Evolutionary conservation across 2,113 vertebrate species (phyloP).

Genomic region (Malurus alboscapulatus): DNA sequence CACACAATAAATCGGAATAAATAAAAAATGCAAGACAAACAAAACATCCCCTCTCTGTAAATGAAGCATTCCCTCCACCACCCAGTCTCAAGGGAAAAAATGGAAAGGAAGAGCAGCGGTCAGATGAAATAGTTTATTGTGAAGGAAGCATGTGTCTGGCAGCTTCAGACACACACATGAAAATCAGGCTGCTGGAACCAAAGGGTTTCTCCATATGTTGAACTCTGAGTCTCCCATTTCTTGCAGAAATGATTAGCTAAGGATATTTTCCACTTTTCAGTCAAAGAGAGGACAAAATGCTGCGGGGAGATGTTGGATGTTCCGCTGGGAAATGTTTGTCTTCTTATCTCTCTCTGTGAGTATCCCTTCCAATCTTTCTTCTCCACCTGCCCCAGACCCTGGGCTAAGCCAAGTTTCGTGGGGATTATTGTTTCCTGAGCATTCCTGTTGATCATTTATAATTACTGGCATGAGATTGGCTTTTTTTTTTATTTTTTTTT

Average conservation of each 20-base stretch:
- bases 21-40: slow-evolving; percentile 8
- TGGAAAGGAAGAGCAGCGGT: slow-evolving; percentile 46
- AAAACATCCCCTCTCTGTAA: not conserved
- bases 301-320: not conserved
- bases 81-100: not conserved
- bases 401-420: not conserved
- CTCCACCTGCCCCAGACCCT: not conserved
- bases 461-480: not conserved
- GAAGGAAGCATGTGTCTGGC: slow-evolving; percentile 62
- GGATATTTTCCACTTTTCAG: slow-evolving; percentile 60
- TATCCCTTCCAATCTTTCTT: not conserved
- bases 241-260: slow-evolving; percentile 64
- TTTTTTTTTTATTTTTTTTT: not conserved
- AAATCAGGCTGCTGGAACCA: slow-evolving; percentile 55
- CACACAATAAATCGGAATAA: not conserved
- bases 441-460: slow-evolving; percentile 22
- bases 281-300: slow-evolving; percentile 34
- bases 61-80: not conserved
- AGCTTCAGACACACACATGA: slow-evolving; percentile 41
- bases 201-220: slow-evolving; percentile 50
- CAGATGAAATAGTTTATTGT: slow-evolving; percentile 41
- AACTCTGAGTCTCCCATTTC: slow-evolving; percentile 34
- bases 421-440: slow-evolving; percentile 1
- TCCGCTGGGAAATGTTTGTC: slow-evolving; percentile 18
- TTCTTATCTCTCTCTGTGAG: not conserved